Conservation (phyloP, 1,140 invertebrate species). For the Anagrus nilaparvatae region DNA sequence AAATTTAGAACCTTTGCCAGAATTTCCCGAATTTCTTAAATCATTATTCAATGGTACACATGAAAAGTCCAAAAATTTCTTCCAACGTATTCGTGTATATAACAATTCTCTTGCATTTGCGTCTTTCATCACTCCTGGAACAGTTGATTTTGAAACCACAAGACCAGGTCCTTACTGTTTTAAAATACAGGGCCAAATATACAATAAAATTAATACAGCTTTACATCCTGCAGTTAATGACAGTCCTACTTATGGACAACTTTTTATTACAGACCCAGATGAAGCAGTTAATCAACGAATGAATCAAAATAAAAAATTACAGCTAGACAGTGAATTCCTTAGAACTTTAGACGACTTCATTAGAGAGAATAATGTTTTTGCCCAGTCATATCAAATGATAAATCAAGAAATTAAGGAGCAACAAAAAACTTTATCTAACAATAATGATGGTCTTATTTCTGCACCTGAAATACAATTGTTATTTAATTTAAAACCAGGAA, state of each 20-base stretch:
- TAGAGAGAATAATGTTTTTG: slow-evolving; percentile 3
- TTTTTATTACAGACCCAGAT: slow-evolving; percentile 15
- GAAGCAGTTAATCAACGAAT: slow-evolving; percentile 10
- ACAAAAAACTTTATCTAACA: too few relatives aligned
- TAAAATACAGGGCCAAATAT: slow-evolving; percentile 7
- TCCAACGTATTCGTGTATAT: slow-evolving; percentile 8
- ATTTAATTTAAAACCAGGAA: too few relatives aligned
- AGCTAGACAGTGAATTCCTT: not conserved
- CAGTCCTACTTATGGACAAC: slow-evolving; percentile 14
- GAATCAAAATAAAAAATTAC: slow-evolving; percentile 12
- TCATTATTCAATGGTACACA: slow-evolving; percentile 8
- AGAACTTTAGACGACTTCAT: not conserved
- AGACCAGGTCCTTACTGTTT: slow-evolving; percentile 12
- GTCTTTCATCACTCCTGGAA: slow-evolving; percentile 11
- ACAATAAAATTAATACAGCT: slow-evolving; percentile 10
- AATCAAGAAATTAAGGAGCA: slow-evolving; percentile 2
- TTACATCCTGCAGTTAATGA: slow-evolving; percentile 10
- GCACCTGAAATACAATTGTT: too few relatives aligned
- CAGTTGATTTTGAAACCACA: slow-evolving; percentile 10
- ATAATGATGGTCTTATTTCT: too few relatives aligned
- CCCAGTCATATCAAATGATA: slow-evolving; percentile 1
- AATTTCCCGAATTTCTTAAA: slow-evolving; percentile 3
- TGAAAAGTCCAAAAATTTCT: slow-evolving; percentile 7
- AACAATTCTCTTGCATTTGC: slow-evolving; percentile 10
- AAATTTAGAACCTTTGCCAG: slow-evolving; percentile 1